phyloP scores from a whole-genome alignment of 2,113 vertebrate species.

The Chloroceryle aenea region DNA sequence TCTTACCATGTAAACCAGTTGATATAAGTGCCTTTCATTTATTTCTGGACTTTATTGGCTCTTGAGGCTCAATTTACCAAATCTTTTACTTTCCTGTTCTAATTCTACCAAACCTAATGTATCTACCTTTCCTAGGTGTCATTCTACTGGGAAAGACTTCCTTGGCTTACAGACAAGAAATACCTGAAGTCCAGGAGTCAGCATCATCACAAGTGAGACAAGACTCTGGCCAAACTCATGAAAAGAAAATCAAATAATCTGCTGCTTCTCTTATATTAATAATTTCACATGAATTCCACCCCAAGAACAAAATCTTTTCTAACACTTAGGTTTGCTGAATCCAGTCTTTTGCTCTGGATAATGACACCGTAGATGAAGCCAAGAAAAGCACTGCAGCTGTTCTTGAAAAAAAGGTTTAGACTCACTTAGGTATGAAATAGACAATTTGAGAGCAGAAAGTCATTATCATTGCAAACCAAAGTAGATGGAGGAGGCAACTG shows the following conservation, averaged over 20 bases:
- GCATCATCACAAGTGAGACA: not conserved
- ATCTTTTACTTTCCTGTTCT: not conserved
- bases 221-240: not conserved
- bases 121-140: not conserved
- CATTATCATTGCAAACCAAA: not conserved
- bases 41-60: not conserved
- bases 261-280: not conserved
- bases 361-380: not conserved
- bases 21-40: not conserved
- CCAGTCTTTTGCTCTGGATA: not conserved
- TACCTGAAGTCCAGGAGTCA: not conserved
- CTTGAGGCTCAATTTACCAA: not conserved
- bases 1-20: not conserved
- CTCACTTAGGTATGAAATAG: slow-evolving; percentile 25
- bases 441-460: not conserved
- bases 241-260: not conserved
- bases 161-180: not conserved
- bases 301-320: not conserved
- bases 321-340: not conserved
- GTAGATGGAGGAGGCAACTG: not conserved
- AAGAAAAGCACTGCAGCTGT: slow-evolving; percentile 2
- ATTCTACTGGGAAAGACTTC: not conserved
- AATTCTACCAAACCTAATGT: not conserved
- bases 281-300: not conserved
- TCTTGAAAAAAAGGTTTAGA: not conserved